Base-by-base conservation (phyloP, 2,888 invertebrate genomes). In the Boloria euphrosyne region DNA sequence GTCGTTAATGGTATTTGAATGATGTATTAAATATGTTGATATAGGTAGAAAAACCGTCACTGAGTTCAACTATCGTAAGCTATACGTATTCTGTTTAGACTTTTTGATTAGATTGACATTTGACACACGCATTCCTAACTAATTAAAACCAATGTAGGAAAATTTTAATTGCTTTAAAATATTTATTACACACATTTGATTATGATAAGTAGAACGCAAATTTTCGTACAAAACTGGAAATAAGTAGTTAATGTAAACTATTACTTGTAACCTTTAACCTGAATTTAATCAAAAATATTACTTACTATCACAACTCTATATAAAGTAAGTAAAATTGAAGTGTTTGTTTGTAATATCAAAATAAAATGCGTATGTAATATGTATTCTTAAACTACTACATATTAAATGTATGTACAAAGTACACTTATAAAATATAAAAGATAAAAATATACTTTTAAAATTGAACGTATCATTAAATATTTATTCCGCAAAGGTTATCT, bases 401-500 rank as follows among this genome's bases (percentile, higher is more conserved):
- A 38, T 38, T 38, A 38, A 31, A 31, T 31, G 31, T 31, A 31
- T 31, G 31, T 31, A 31, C 31, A 31, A 55, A 16, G 13, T 46
- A 3, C 38, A 46, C 31, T 31, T n/a, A n/a, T n/a, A n/a, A n/a
- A n/a, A 57, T 53, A 22, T 52, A 31, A 53, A 44, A 49, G 18
- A 49, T 58, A 65, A 49, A 54, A 62, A 62, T 51, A 60, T 62
- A 61, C 49, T 65, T 47, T 47, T 46, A 54, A 64, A 67, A 51
- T 18, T 50, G 43, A 51, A 55, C 16, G 51, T 59, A 62, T 66
- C 54, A 60, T 60, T 67, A 58, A 63, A 65, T 62, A 64, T 65
- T 67, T 66, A 62, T 68, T 63, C 65, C 54, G 53, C 62, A 66
- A 66, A 67, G 67, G 70, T 74, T 70, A 71, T 74, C 70, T 60